phyloP scores from a whole-genome alignment of 2,113 vertebrate genomes.

The Mola mola region DNA sequence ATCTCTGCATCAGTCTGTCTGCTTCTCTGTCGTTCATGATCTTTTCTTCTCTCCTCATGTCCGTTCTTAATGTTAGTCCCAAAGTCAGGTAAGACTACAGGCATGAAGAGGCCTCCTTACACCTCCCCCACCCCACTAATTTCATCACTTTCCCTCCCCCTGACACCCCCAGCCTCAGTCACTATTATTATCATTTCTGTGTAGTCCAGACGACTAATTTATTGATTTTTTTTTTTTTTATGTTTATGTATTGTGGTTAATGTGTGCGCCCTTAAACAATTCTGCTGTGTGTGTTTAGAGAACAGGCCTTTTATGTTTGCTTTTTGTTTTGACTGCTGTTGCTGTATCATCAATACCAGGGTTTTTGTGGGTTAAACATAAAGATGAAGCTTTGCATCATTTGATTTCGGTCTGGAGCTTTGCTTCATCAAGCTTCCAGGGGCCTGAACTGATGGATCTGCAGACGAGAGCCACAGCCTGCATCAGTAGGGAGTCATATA shows the following conservation, averaged over 20 bases:
- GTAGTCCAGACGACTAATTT: slow-evolving; percentile 51
- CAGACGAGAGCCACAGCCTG: slow-evolving; percentile 1
- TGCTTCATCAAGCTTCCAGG: slow-evolving; percentile 87
- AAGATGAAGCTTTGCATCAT: slow-evolving; percentile 60
- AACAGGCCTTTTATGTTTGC: slow-evolving; percentile 28
- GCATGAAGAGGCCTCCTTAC: slow-evolving; percentile 69
- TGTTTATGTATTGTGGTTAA: slow-evolving; percentile 30
- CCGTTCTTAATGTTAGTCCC: slow-evolving; percentile 91
- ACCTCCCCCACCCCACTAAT: slow-evolving; percentile 3
- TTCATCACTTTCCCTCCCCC: neutral
- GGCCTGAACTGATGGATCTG: slow-evolving; percentile 62
- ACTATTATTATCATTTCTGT: slow-evolving; percentile 29
- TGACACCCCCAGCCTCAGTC: slow-evolving; percentile 18
- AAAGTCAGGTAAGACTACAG: slow-evolving; percentile 96
- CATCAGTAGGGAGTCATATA: slow-evolving; percentile 26
- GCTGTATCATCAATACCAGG: slow-evolving; percentile 27
- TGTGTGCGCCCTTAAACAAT: slow-evolving; percentile 17
- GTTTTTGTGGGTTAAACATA: slow-evolving; percentile 49
- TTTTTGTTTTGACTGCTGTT: slow-evolving; percentile 40
- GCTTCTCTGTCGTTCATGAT: slow-evolving; percentile 66
- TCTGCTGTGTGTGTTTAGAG: slow-evolving; percentile 9
- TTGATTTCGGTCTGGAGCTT: slow-evolving; percentile 53
- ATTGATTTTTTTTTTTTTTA: slow-evolving; percentile 1
- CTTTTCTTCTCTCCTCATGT: slow-evolving; percentile 77
- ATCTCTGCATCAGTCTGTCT: slow-evolving; percentile 85